A percentile compares a stretch with the other conserved stretches of the same genome.
Evolutionary conservation across 53 echinoderm and acorn worm genomes (phyloP).

Genomic region (Antedon mediterranea): DNA sequence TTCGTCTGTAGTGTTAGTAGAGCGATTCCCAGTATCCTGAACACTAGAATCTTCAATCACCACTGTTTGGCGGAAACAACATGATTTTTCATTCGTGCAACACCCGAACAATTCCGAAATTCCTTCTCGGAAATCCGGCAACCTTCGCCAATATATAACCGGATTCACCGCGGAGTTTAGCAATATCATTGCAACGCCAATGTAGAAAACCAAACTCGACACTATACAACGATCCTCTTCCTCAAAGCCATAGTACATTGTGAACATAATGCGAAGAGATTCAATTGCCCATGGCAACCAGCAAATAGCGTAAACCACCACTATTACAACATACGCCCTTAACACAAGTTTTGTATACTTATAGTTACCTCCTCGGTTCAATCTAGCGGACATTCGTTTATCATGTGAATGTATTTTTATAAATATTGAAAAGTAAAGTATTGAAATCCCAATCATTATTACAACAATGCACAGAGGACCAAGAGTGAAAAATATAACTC

Average conservation of each 20-base stretch:
- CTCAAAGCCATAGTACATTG: neutral
- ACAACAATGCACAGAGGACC: neutral
- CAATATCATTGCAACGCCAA: neutral
- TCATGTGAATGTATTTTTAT: neutral
- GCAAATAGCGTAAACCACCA: neutral
- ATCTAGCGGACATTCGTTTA: neutral
- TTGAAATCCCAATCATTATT: neutral
- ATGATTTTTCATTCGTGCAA: neutral
- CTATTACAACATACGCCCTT: neutral
- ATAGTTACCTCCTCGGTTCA: neutral
- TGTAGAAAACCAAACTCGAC: neutral
- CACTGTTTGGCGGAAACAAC: neutral
- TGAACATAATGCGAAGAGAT: neutral
- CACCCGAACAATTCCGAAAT: neutral
- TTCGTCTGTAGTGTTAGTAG: neutral
- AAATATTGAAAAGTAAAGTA: neutral
- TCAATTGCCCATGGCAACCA: neutral
- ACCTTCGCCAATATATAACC: neutral
- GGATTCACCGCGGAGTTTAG: neutral
- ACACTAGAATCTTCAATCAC: neutral
- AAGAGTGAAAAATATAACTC: neutral
- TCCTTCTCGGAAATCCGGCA: neutral
- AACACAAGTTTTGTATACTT: neutral
- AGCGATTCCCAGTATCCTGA: neutral
- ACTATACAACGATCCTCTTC: neutral